Evolutionary conservation across 2,888 invertebrate species (phyloP).

Genomic region (Mechanitis messenoides): DNA sequence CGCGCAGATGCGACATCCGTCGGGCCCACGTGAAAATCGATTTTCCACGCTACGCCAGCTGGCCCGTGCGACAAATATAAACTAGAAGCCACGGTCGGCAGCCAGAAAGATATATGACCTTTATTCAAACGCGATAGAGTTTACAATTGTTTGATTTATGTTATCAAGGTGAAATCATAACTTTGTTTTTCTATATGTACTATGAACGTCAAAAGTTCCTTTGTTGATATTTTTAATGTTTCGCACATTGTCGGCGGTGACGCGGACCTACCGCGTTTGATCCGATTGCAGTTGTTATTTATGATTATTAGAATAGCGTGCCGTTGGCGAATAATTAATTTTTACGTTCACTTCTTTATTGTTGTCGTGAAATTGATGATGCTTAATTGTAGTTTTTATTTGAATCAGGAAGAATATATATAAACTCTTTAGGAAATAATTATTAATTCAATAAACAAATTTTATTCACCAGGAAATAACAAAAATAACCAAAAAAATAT

Average conservation of each 20-base stretch:
- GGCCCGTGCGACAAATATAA: slow-evolving; percentile 67
- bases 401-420: slow-evolving; percentile 31
- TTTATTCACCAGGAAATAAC: slow-evolving; percentile 1
- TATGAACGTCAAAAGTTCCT: slow-evolving; percentile 74
- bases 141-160: slow-evolving; percentile 28
- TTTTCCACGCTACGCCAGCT: slow-evolving; percentile 76
- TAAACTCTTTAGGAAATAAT: slow-evolving; percentile 21
- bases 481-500: too few relatives aligned
- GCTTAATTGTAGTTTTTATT: slow-evolving; percentile 39
- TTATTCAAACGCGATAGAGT: slow-evolving; percentile 36
- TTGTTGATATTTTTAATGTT: slow-evolving; percentile 77
- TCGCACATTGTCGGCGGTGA: slow-evolving; percentile 68
- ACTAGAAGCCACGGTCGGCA: slow-evolving; percentile 35
- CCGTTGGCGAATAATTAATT: slow-evolving; percentile 70
- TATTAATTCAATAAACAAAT: slow-evolving; percentile 8
- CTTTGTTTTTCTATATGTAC: slow-evolving; percentile 56
- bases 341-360: slow-evolving; percentile 68
- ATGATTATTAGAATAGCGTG: slow-evolving; percentile 74
- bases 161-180: slow-evolving; percentile 27
- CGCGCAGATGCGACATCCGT: slow-evolving; percentile 74
- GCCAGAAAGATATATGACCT: slow-evolving; percentile 24
- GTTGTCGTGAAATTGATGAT: slow-evolving; percentile 57
- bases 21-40: slow-evolving; percentile 74
- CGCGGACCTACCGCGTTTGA: slow-evolving; percentile 70
- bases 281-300: slow-evolving; percentile 72